Evolutionary conservation across 64 coral and sea anemone genomes (phyloP).

Genomic region (Porites australiensis): DNA sequence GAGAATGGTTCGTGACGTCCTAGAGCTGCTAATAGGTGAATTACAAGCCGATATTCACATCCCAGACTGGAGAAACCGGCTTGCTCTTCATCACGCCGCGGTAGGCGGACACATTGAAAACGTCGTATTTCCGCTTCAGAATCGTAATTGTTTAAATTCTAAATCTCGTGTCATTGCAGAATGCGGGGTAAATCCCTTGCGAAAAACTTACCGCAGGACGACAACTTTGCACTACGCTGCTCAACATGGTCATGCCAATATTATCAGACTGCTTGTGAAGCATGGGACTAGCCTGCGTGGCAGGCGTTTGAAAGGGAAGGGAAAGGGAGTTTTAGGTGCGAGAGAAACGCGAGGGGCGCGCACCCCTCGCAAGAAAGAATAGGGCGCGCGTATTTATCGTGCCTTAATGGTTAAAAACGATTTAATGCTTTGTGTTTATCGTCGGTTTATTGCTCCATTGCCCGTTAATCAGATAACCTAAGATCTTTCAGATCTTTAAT

Average conservation of each 20-base stretch:
- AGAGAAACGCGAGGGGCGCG: no score
- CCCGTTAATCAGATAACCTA: no score
- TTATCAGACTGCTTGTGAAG: not conserved
- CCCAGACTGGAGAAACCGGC: not conserved
- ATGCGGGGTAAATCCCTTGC: not conserved
- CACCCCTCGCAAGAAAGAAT: no score
- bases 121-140: not conserved
- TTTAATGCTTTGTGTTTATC: no score
- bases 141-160: not conserved
- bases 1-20: not conserved
- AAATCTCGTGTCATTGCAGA: not conserved
- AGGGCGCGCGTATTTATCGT: no score
- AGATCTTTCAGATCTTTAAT: no score
- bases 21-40: not conserved
- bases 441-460: no score
- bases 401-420: no score
- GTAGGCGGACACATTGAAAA: not conserved
- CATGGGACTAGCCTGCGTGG: not conserved
- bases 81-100: slow-evolving; percentile 12
- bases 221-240: not conserved
- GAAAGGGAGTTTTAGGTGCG: no score
- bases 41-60: not conserved
- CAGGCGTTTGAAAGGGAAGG: no score
- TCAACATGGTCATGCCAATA: not conserved
- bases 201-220: not conserved